Evolutionary conservation across 2,888 invertebrate species (phyloP), one percentile per base, ranked within the genome.

Genomic region (Asteroscopus sphinx): DNA sequence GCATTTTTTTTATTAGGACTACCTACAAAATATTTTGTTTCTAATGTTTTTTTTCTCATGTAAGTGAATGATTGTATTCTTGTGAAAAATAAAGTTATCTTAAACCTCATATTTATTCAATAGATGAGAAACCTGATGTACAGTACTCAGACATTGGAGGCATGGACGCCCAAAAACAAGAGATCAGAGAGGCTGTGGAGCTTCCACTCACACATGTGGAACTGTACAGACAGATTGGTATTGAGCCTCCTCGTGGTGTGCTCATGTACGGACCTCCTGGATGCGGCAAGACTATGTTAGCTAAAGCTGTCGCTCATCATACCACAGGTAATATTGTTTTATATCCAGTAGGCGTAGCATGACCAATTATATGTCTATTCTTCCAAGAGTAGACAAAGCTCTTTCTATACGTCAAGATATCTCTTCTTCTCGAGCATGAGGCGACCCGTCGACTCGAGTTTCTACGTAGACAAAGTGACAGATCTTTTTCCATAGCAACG

Each of bases 261-360:
- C 96, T 99, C 30, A 98, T 99, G 99, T 99, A 98, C 83, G 99
- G 99, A 0, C 99, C 99, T n/a, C 99, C 99, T 0, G 98, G 99
- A 1, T 99, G 99, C 90, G 99, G 99, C 25, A 99, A 99, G 94
- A 99, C 99, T 54, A 99, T 99, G 99, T 94, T 99, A 79, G 99
- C 99, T 26, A 99, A 99, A 90, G 99, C 99, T 68, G 99, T 99
- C 6, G 99, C 99, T 12, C 98, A 99, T 95, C 99, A 99, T 83
- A 99, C 99, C 32, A 99, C 99, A 76, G 97, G 97, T 97, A 86
- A 36, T 3, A 4, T 5, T 5, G n/a, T 32, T 21, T 21, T 21
- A 21, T 21, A n/a, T n/a, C n/a, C n/a, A n/a, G n/a, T n/a, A n/a
- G n/a, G n/a, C n/a, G n/a, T n/a, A n/a, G n/a, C n/a, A n/a, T n/a